phyloP scores from a whole-genome alignment of 2,888 invertebrate genomes.

The Apamea monoglypha region DNA sequence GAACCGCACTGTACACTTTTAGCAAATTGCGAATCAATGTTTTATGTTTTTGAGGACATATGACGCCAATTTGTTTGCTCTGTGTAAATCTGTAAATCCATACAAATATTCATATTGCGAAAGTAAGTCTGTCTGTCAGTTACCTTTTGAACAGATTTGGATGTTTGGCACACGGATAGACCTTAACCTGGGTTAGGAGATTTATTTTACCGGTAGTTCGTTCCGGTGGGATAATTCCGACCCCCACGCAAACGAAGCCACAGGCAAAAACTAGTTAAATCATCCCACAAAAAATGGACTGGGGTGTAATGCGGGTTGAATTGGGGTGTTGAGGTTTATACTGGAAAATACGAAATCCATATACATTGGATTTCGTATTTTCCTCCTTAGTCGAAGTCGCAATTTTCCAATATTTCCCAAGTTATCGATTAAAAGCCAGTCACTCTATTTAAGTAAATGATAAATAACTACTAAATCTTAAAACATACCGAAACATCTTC shows the following conservation, averaged over 20 bases:
- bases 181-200: too few relatives aligned
- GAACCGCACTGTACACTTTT: constrained; percentile 51
- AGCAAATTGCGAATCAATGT: constrained; percentile 59
- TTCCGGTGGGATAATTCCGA: too few relatives aligned
- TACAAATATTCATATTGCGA: not conserved
- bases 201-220: not conserved
- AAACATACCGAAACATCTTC: not conserved
- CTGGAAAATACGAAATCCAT: not conserved
- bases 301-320: not conserved
- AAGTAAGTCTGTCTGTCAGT: not conserved
- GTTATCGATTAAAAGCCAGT: not conserved
- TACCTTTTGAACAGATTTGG: not conserved
- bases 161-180: not conserved
- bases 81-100: not conserved
- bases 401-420: not conserved
- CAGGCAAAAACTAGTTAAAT: too few relatives aligned
- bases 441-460: not conserved
- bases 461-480: not conserved
- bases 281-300: not conserved
- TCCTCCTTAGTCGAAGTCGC: not conserved
- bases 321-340: not conserved
- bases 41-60: constrained; percentile 45
- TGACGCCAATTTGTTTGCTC: not conserved
- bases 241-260: too few relatives aligned
- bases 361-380: too few relatives aligned